Conservation (phyloP, 2,797 vertebrate genomes). For the Chloroceryle inda region DNA sequence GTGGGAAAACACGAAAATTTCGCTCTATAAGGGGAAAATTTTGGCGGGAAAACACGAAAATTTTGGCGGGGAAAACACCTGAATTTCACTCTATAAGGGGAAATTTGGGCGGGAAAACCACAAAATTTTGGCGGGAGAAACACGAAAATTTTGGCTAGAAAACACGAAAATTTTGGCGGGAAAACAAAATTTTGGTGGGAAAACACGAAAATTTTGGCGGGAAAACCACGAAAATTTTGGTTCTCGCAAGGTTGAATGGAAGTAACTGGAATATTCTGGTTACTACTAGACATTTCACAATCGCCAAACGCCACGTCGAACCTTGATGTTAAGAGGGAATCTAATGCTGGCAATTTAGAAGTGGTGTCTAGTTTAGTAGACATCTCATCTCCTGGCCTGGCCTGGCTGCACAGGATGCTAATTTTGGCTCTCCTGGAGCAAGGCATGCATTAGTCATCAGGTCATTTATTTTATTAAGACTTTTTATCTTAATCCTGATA, state of each 20-base stretch:
- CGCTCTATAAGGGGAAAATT: no score
- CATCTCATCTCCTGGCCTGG: background rate
- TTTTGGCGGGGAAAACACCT: no score
- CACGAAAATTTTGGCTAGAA: no score
- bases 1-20: no score
- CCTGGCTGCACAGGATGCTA: background rate
- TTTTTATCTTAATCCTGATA: background rate
- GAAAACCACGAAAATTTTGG: no score
- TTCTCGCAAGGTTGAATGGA: background rate
- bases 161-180: no score
- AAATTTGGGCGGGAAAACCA: no score
- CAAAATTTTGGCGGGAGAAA: no score
- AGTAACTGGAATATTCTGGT: background rate
- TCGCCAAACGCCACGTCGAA: background rate
- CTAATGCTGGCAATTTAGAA: background rate
- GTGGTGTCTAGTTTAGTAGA: background rate
- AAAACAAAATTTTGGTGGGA: no score
- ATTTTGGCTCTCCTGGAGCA: background rate
- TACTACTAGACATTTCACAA: background rate
- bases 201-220: no score
- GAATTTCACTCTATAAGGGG: no score
- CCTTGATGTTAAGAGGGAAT: background rate
- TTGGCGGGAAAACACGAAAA: no score
- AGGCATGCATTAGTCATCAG: conserved; percentile 38
- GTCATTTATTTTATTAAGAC: background rate